Percentiles rank a stretch among this genome's conserved stretches.
Evolutionary conservation across 2,113 vertebrate genomes (phyloP).

Genomic region (Serilophus lunatus): DNA sequence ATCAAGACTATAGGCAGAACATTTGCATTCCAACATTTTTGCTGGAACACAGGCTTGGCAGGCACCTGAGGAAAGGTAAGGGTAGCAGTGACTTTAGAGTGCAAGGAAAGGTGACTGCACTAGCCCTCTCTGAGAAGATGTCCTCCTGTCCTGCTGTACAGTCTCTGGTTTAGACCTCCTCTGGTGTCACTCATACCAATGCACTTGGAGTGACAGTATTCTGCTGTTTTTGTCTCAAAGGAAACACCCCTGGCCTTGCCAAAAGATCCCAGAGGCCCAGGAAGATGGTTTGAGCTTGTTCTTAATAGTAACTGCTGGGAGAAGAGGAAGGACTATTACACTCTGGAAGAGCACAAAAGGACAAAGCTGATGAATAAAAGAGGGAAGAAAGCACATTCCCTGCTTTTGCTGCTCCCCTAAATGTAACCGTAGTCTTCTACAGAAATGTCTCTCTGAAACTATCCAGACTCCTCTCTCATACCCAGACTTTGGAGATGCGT

Average conservation of each 20-base stretch:
- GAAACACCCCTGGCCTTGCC: neutral
- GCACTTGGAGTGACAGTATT: fast-evolving
- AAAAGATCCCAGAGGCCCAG: neutral
- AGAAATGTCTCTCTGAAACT: neutral
- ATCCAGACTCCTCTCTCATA: neutral
- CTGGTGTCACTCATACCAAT: fast-evolving
- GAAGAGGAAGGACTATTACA: neutral
- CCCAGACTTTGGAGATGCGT: neutral
- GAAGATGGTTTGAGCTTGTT: neutral
- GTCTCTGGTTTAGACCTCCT: neutral
- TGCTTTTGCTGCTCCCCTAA: neutral
- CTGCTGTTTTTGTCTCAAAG: neutral
- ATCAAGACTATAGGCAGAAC: neutral
- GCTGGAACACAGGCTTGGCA: neutral
- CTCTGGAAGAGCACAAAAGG: neutral
- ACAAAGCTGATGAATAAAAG: neutral
- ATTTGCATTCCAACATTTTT: neutral
- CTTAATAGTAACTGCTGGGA: neutral
- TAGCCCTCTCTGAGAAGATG: neutral
- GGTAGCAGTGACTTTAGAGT: fast-evolving
- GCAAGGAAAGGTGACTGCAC: neutral
- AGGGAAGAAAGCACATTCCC: neutral
- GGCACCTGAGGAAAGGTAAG: neutral
- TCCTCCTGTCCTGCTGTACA: neutral
- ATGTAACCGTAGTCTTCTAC: neutral